Evolutionary conservation across 2,797 vertebrate genomes (phyloP).

Genomic region (Delichon dasypus): DNA sequence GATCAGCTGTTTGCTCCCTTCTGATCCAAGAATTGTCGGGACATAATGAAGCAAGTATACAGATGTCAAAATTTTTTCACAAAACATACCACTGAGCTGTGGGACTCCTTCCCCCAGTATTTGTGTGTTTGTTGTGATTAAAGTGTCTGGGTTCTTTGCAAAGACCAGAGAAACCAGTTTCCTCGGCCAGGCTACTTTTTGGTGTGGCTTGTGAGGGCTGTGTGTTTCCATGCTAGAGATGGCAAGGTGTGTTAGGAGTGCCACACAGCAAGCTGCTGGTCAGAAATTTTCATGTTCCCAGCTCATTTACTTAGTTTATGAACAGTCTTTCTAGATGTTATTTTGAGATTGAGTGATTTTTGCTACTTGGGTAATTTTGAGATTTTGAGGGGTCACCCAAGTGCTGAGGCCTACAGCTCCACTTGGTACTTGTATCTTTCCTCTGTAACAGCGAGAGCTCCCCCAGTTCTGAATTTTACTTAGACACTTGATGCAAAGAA

Average conservation of each 20-base stretch:
- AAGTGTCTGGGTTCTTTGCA: neutral
- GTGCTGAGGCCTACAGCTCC: rapidly evolving
- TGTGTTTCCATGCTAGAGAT: neutral
- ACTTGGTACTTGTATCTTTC: neutral
- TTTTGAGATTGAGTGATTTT: neutral
- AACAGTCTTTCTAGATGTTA: neutral
- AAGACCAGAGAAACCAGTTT: neutral
- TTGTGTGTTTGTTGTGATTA: neutral
- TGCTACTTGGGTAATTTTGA: neutral
- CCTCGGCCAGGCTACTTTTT: neutral
- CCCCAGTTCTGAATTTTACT: neutral
- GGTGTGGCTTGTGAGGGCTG: neutral
- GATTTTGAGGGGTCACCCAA: neutral
- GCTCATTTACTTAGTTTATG: neutral
- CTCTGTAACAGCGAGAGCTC: neutral
- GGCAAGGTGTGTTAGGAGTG: neutral
- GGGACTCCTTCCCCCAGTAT: neutral
- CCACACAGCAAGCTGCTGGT: neutral
- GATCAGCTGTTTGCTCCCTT: conserved; percentile 22
- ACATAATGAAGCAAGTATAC: neutral
- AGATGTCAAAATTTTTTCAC: neutral
- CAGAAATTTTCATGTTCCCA: neutral
- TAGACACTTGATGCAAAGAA: neutral
- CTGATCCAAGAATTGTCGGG: neutral
- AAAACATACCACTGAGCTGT: neutral